Percentiles rank a stretch among this genome's conserved stretches.
phyloP scores from a whole-genome alignment of 2,797 vertebrate species.

The Anableps anableps region DNA sequence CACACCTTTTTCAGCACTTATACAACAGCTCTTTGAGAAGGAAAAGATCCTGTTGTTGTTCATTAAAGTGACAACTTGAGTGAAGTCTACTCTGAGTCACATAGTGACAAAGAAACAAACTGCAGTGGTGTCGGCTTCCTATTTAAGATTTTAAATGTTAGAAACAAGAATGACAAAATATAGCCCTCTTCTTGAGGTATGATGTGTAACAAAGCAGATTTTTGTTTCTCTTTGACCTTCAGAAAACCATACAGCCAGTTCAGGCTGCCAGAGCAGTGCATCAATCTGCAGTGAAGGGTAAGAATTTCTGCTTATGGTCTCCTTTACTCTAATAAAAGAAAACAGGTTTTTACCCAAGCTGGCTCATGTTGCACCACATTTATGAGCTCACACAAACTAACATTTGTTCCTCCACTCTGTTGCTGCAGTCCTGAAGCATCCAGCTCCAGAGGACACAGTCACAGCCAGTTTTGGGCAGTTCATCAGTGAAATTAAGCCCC shows the following conservation, averaged over 20 bases:
- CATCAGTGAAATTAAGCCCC: constrained; percentile 77
- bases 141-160: neutral
- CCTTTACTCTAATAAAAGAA: neutral
- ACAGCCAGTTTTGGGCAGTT: constrained; percentile 88
- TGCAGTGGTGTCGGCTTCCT: neutral
- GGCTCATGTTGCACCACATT: neutral
- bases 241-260: constrained; percentile 64
- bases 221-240: constrained; percentile 6
- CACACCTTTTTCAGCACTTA: constrained; percentile 23
- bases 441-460: constrained; percentile 78
- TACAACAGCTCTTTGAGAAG: constrained; percentile 29
- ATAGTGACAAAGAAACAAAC: constrained; percentile 2
- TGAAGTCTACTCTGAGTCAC: neutral
- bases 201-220: neutral
- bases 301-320: neutral
- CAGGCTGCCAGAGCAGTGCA: constrained; percentile 60
- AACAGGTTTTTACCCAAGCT: neutral
- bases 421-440: constrained; percentile 72
- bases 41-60: neutral
- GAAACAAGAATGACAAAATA: neutral
- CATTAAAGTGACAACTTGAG: neutral
- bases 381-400: neutral
- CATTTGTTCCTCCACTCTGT: neutral
- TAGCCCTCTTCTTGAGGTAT: neutral
- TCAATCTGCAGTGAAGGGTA: constrained; percentile 68